phyloP scores from a whole-genome alignment of 2,797 vertebrate genomes.

The Atherinosoma microstoma region DNA sequence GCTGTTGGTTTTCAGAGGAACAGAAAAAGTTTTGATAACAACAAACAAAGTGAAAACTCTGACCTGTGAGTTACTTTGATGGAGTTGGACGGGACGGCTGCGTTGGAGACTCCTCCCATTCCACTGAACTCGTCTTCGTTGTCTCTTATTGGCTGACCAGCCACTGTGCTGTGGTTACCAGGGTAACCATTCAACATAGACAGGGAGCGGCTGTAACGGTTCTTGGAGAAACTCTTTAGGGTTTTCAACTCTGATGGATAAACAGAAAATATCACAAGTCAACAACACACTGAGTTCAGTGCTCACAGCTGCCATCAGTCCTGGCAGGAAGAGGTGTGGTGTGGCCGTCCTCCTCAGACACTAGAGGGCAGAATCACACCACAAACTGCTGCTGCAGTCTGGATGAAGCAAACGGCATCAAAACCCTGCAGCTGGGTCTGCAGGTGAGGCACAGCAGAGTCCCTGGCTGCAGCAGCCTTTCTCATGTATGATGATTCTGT shows the following conservation, averaged over 20 bases:
- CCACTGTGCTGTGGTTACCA: conserved; percentile 79
- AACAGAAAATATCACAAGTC: background rate
- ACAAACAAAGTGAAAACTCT: conserved; percentile 1
- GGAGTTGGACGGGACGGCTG: conserved; percentile 79
- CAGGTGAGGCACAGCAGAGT: no score
- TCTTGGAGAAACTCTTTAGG: conserved; percentile 85
- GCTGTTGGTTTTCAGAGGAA: no score
- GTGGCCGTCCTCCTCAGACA: conserved; percentile 23
- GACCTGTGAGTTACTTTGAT: conserved; percentile 95
- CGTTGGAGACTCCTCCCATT: conserved; percentile 82
- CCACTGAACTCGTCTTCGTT: conserved; percentile 88
- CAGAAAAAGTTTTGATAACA: no score
- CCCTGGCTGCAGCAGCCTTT: no score
- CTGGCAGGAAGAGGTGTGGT: background rate
- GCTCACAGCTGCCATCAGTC: background rate
- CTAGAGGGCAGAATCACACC: conserved; percentile 35
- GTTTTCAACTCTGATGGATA: conserved; percentile 88
- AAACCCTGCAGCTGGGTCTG: no score
- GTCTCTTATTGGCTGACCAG: conserved; percentile 14
- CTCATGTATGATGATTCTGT: no score
- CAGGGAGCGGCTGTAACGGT: conserved; percentile 87
- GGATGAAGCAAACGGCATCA: background rate
- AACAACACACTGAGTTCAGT: background rate
- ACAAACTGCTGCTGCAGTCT: background rate
- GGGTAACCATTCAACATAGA: conserved; percentile 75